phyloP scores from a whole-genome alignment of 2,113 vertebrate species.

The Antechinus stuartii region DNA sequence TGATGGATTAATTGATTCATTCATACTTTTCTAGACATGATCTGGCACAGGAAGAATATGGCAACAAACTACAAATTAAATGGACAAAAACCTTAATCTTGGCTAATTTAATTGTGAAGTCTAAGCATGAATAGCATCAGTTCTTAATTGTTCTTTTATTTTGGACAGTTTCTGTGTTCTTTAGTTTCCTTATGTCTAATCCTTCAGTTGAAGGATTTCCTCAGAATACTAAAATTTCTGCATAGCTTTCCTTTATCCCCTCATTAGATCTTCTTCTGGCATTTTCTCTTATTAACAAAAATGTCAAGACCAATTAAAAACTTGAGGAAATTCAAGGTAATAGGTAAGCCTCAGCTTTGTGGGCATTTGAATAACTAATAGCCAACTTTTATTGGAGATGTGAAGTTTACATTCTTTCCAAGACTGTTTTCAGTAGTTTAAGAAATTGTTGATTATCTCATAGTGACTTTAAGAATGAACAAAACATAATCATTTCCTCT shows the following conservation, averaged over 20 bases:
- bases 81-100: not conserved
- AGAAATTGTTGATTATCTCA: not conserved
- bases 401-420: not conserved
- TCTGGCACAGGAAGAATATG: not conserved
- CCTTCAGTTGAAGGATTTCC: not conserved
- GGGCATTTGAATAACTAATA: not conserved
- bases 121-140: not conserved
- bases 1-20: not conserved
- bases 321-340: not conserved
- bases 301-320: not conserved
- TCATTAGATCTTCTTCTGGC: not conserved
- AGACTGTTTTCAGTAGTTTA: not conserved
- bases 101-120: not conserved
- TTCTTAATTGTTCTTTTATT: not conserved
- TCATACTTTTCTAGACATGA: not conserved
- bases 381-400: not conserved
- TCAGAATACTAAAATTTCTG: not conserved
- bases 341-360: slow-evolving; percentile 3
- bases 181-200: not conserved
- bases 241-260: not conserved
- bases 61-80: not conserved
- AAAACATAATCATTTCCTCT: not conserved
- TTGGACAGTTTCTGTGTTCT: not conserved
- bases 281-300: not conserved
- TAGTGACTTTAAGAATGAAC: not conserved